Evolutionary conservation across 2,888 invertebrate genomes (phyloP), one percentile per base, ranked within the genome.

Genomic region (Odontomyia ornata): DNA sequence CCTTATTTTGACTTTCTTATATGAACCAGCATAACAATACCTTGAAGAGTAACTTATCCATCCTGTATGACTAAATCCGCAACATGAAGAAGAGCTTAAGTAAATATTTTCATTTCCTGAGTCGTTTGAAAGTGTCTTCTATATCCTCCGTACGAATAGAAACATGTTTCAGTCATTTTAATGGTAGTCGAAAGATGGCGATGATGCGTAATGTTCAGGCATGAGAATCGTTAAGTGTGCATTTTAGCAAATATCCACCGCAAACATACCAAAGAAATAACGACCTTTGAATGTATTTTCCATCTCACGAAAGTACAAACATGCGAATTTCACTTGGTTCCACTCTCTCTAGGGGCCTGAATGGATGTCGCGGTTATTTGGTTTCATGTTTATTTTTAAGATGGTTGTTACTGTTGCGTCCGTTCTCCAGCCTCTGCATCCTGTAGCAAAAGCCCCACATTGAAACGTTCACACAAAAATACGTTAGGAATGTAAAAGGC

Each of bases 341-440:
- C 9, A 36, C 36, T 36, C 9, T 36, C 36, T 36, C 36, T 3
- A 36, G 5, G 36, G 36, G 36, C 9, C 9, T 36, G 36, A 9
- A 36, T 36, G 3, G 9, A 36, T 3, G 36, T 9, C 36, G 3
- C 9, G 9, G 36, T 36, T 36, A 9, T 27, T 62, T 62, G 62
- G 27, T 62, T 62, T 62, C 62, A 15, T 62, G 62, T 62, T 62
- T 62, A 62, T 62, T 62, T 62, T 62, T 62, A 62, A 15, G n/a
- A 62, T n/a, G 27, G 62, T 62, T 62, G 62, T 27, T 62, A 62
- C 62, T 15, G 25, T 18, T 25, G 21, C 11, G n/a, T n/a, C 36
- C 36, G 9, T 36, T 9, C 3, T 36, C 36, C 36, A n/a, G n/a
- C n/a, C n/a, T n/a, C 57, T 21, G 57, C 23, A 21, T 57, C 5